A percentile compares a stretch with the other conserved stretches of the same genome.
phyloP scores from a whole-genome alignment of 2,113 vertebrate species.

The Leucosticte australis region DNA sequence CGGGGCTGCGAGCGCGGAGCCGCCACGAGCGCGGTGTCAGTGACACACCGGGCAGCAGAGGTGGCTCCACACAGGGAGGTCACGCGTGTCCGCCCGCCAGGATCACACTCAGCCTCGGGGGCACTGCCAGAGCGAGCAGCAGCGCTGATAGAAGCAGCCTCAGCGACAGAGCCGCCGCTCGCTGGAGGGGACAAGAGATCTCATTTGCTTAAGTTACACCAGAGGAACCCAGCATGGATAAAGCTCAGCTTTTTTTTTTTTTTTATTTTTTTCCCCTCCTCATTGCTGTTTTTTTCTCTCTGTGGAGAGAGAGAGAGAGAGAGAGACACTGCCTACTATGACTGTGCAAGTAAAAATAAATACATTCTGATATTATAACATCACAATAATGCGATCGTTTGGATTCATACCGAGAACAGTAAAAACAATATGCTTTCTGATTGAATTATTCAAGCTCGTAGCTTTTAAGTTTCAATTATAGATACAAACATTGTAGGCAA shows the following conservation, averaged over 20 bases:
- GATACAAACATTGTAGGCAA: conserved; percentile 38
- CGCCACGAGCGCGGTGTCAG: not conserved
- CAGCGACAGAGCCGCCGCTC: not conserved
- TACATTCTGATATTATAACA: conserved; percentile 58
- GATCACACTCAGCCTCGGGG: conserved; percentile 3
- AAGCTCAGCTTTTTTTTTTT: not conserved
- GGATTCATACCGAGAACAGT: conserved; percentile 61
- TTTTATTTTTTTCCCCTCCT: not conserved
- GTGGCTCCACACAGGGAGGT: conserved; percentile 15
- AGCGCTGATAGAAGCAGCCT: not conserved
- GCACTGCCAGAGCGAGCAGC: not conserved
- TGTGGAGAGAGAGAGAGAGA: not conserved
- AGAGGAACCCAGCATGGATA: not conserved
- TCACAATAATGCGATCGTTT: conserved; percentile 65
- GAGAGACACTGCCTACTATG: not conserved
- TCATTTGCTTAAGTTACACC: conserved; percentile 56
- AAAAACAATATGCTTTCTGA: conserved; percentile 70
- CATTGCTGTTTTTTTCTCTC: not conserved
- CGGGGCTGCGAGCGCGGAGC: not conserved
- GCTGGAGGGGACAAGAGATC: conserved; percentile 41
- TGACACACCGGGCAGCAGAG: not conserved
- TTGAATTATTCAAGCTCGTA: conserved; percentile 65
- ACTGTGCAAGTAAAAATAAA: conserved; percentile 62
- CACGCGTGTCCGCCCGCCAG: not conserved
- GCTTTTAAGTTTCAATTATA: conserved; percentile 73